Percentiles rank a stretch among this genome's conserved stretches.
Evolutionary conservation across 2,113 vertebrate species (phyloP).

Genomic region (Hiodon tergisus): DNA sequence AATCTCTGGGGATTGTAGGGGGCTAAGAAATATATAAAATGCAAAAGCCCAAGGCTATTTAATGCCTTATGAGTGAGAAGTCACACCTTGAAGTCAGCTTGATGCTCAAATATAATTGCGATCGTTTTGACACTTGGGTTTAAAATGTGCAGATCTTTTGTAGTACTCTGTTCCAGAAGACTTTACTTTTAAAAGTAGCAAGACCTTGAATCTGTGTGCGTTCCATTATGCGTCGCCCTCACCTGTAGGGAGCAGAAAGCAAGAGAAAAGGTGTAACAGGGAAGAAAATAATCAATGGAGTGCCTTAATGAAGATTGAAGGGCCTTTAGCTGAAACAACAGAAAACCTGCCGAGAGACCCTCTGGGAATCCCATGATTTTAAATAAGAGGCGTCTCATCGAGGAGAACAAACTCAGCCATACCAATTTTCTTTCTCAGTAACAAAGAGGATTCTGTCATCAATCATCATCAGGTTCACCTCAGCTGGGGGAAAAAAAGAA

Average conservation of each 20-base stretch:
- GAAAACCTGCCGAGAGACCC: neutral
- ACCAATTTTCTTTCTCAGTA: conserved; percentile 19
- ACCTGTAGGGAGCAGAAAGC: neutral
- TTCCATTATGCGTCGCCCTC: too few relatives aligned
- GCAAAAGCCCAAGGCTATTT: too few relatives aligned
- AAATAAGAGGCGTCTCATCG: conserved; percentile 9
- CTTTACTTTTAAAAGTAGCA: neutral
- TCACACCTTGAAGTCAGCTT: too few relatives aligned
- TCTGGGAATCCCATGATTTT: conserved; percentile 9
- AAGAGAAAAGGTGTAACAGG: neutral
- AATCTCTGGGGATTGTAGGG: too few relatives aligned
- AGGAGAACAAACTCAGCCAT: conserved; percentile 4
- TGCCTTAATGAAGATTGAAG: neutral
- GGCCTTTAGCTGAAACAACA: conserved; percentile 7
- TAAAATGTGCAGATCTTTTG: too few relatives aligned
- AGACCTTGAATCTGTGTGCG: neutral
- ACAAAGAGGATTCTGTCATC: conserved; percentile 13
- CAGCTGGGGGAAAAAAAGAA: neutral
- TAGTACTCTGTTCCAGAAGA: too few relatives aligned
- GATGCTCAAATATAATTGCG: too few relatives aligned
- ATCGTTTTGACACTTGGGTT: too few relatives aligned
- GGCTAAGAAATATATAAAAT: too few relatives aligned
- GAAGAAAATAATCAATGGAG: neutral
- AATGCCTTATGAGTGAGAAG: too few relatives aligned
- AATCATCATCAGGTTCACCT: conserved; percentile 17